Evolutionary conservation across 2,797 vertebrate genomes (phyloP).

Genomic region (Anguilla pacifica): DNA sequence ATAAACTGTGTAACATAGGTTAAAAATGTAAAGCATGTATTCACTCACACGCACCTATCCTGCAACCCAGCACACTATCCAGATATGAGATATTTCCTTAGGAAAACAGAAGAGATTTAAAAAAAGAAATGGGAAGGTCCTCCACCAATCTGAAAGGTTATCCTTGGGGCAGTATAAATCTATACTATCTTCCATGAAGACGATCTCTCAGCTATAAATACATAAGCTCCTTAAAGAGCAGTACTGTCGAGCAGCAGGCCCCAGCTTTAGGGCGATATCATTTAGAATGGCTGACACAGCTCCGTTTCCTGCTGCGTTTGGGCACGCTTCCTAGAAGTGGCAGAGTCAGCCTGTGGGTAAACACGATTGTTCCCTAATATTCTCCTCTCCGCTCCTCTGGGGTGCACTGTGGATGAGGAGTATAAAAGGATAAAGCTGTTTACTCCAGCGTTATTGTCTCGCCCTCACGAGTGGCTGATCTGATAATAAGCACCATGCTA

Average conservation of each 20-base stretch:
- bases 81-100: neutral
- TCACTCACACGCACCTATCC: neutral
- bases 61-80: neutral
- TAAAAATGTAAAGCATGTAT: neutral
- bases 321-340: neutral
- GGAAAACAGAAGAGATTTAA: neutral
- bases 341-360: neutral
- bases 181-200: conserved; percentile 21
- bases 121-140: neutral
- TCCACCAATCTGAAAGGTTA: neutral
- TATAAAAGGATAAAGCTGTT: neutral
- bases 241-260: conserved; percentile 33
- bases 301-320: conserved; percentile 11
- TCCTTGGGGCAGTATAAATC: neutral
- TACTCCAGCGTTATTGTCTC: neutral
- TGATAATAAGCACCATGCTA: neutral
- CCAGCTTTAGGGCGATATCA: conserved; percentile 35
- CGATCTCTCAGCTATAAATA: conserved; percentile 39
- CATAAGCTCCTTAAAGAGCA: conserved; percentile 50
- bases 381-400: neutral
- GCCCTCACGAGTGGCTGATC: neutral
- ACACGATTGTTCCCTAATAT: neutral
- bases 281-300: conserved; percentile 17
- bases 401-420: neutral
- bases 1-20: neutral